phyloP scores from a whole-genome alignment of 2,888 invertebrate species.

The Clostera curtula region DNA sequence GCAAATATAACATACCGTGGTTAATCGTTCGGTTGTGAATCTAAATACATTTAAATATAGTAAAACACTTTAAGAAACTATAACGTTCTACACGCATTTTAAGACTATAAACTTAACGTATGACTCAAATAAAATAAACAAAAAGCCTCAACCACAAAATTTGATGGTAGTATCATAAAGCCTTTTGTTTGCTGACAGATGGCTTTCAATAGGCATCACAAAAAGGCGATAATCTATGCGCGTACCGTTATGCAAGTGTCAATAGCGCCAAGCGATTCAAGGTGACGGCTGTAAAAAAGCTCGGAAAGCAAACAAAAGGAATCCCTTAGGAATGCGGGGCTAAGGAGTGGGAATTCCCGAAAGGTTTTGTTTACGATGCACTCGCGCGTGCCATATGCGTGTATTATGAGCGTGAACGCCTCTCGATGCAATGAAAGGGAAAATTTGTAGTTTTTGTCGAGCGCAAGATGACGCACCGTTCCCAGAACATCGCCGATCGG shows the following conservation, averaged over 20 bases:
- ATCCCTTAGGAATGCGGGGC: slow-evolving; percentile 70
- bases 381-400: slow-evolving; percentile 47
- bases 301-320: slow-evolving; percentile 69
- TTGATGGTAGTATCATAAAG: slow-evolving; percentile 8
- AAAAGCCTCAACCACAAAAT: slow-evolving; percentile 6
- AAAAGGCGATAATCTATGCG: slow-evolving; percentile 30
- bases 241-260: slow-evolving; percentile 49
- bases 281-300: slow-evolving; percentile 49
- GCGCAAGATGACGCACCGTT: slow-evolving; percentile 56
- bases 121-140: slow-evolving; percentile 5
- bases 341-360: slow-evolving; percentile 69
- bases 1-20: slow-evolving; percentile 14
- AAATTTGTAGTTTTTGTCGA: slow-evolving; percentile 64
- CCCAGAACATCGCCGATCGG: slow-evolving; percentile 47
- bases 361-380: slow-evolving; percentile 67
- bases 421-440: slow-evolving; percentile 67
- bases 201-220: slow-evolving; percentile 22
- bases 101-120: slow-evolving; percentile 1
- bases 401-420: slow-evolving; percentile 45
- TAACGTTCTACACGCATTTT: too few species aligned
- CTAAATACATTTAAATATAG: slow-evolving; percentile 2
- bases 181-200: slow-evolving; percentile 13
- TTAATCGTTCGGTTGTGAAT: slow-evolving; percentile 3
- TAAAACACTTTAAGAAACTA: too few species aligned
- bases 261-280: slow-evolving; percentile 44